Evolutionary conservation across 2,797 vertebrate species (phyloP).

Genomic region (Scolopax bukidnonensis): DNA sequence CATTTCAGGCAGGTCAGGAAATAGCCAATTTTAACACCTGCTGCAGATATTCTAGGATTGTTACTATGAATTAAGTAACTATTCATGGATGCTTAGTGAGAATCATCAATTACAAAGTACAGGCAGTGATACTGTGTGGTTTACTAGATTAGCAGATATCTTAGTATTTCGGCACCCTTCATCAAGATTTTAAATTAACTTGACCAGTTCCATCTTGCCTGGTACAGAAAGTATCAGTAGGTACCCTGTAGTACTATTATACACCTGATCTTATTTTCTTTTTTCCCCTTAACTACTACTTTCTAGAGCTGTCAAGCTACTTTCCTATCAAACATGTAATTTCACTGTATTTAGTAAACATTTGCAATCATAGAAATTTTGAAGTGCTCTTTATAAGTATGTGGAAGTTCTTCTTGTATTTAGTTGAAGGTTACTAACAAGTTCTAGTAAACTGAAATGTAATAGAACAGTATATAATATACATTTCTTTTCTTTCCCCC

Average conservation of each 20-base stretch:
- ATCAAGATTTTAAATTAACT: background rate
- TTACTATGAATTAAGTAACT: background rate
- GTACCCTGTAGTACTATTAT: background rate
- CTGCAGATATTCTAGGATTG: background rate
- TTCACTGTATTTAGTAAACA: background rate
- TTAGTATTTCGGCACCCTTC: background rate
- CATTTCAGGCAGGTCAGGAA: background rate
- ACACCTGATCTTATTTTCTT: background rate
- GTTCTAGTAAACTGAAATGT: background rate
- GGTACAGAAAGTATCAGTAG: background rate
- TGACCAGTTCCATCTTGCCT: background rate
- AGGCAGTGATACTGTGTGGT: background rate
- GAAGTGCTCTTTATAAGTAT: background rate
- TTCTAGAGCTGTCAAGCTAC: background rate
- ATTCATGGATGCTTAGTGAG: background rate
- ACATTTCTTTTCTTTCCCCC: fast-evolving
- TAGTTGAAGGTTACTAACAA: background rate
- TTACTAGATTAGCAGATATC: background rate
- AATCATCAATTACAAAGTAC: background rate
- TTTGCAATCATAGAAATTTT: background rate
- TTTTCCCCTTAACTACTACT: background rate
- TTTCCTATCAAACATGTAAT: background rate
- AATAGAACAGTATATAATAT: background rate
- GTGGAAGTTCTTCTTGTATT: background rate
- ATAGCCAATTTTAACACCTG: background rate